phyloP scores from a whole-genome alignment of 2,797 vertebrate species.

The Eupleurogrammus muticus region DNA sequence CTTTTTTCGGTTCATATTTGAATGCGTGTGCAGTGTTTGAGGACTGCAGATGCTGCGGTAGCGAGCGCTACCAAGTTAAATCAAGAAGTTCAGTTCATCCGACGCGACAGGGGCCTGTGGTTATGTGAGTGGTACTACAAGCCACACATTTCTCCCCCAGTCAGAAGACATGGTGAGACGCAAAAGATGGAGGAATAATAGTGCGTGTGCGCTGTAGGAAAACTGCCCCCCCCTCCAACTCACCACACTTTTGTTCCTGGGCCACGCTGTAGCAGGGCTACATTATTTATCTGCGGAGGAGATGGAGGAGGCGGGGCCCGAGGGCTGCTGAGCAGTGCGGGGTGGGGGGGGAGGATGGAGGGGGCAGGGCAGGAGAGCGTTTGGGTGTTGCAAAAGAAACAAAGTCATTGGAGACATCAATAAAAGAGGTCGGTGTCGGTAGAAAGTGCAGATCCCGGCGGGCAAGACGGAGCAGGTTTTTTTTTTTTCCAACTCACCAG shows the following conservation, averaged over 20 bases:
- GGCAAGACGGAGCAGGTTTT: slow-evolving; percentile 29
- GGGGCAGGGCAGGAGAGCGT: slow-evolving; percentile 23
- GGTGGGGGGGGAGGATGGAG: slow-evolving; percentile 13
- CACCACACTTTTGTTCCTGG: background rate
- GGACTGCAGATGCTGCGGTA: background rate
- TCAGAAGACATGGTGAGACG: background rate
- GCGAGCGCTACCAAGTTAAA: background rate
- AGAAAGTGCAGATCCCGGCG: slow-evolving; percentile 39
- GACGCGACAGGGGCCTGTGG: background rate
- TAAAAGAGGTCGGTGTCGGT: slow-evolving; percentile 51
- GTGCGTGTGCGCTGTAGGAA: background rate
- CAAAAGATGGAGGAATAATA: background rate
- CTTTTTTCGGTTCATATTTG: background rate
- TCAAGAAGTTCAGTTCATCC: background rate
- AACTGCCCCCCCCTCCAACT: background rate
- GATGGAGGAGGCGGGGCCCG: slow-evolving; percentile 9
- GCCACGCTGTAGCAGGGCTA: slow-evolving; percentile 1
- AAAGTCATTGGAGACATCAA: slow-evolving; percentile 52
- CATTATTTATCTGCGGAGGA: slow-evolving; percentile 17
- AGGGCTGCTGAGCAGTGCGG: slow-evolving; percentile 39
- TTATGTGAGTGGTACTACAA: background rate
- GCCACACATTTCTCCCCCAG: background rate
- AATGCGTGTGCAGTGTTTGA: background rate
- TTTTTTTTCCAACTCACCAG: slow-evolving; percentile 43
- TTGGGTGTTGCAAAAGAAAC: slow-evolving; percentile 46